Evolutionary conservation across 2,797 vertebrate species (phyloP).

Genomic region (Mormyrops attenuatus): DNA sequence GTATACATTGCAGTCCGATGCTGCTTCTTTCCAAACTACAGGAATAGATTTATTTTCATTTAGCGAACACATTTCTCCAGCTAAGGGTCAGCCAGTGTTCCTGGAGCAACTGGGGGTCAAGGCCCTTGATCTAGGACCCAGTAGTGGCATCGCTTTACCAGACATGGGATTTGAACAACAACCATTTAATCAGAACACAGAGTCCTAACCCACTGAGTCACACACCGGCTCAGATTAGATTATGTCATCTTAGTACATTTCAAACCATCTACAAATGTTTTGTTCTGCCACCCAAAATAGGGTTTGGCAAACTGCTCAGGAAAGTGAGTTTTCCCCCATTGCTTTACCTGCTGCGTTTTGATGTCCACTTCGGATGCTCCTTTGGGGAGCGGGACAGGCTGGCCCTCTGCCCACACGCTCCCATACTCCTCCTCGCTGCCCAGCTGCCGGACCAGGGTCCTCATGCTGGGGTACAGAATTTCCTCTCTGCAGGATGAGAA

Average conservation of each 20-base stretch:
- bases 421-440: slow-evolving; percentile 58
- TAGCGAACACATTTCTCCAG: neutral
- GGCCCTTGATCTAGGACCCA: neutral
- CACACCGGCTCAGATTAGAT: neutral
- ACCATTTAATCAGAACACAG: neutral
- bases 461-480: slow-evolving; percentile 60
- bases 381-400: slow-evolving; percentile 49
- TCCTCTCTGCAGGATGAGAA: slow-evolving; percentile 47
- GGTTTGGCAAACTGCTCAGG: neutral
- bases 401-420: slow-evolving; percentile 44
- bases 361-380: slow-evolving; percentile 63
- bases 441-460: slow-evolving; percentile 47
- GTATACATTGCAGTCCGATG: neutral
- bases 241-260: neutral
- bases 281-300: neutral
- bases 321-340: neutral
- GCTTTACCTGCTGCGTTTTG: slow-evolving; percentile 60
- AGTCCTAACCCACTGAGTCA: neutral
- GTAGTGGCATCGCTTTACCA: neutral
- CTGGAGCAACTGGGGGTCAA: neutral
- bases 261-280: neutral
- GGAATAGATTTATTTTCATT: neutral
- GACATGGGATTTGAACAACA: neutral
- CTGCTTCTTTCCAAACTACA: neutral
- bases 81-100: neutral